Evolutionary conservation across 2,888 invertebrate genomes (phyloP).

Genomic region (Thymelicus lineola): DNA sequence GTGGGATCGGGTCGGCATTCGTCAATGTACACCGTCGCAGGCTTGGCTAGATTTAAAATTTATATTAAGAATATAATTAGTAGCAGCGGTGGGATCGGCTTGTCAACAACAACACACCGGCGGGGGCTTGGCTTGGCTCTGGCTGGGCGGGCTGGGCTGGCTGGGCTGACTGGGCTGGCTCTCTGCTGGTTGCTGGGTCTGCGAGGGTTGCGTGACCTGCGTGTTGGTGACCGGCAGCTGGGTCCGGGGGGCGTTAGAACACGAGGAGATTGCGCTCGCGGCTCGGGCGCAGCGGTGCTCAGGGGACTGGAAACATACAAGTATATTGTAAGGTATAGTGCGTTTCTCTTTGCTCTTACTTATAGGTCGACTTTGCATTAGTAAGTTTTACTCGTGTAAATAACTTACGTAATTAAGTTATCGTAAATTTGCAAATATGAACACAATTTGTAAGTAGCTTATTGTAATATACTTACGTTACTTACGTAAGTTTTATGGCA

Average conservation of each 20-base stretch:
- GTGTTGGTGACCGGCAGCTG: slow-evolving; percentile 55
- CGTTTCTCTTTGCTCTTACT: too few relatives aligned
- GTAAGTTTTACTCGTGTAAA: too few relatives aligned
- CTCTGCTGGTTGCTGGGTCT: slow-evolving; percentile 58
- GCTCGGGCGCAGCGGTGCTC: slow-evolving; percentile 65
- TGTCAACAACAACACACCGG: slow-evolving; percentile 2
- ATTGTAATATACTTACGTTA: too few relatives aligned
- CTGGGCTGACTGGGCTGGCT: slow-evolving; percentile 43
- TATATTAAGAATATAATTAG: slow-evolving; percentile 1
- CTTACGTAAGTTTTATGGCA: too few relatives aligned
- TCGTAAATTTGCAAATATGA: too few relatives aligned
- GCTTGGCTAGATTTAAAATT: background rate
- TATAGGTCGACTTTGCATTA: too few relatives aligned
- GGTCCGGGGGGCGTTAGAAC: slow-evolving; percentile 66
- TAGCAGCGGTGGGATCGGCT: slow-evolving; percentile 8
- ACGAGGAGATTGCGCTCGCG: slow-evolving; percentile 60
- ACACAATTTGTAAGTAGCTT: too few relatives aligned
- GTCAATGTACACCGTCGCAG: background rate
- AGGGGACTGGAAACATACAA: slow-evolving; percentile 60
- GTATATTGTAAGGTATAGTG: too few relatives aligned
- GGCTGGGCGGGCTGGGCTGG: slow-evolving; percentile 37
- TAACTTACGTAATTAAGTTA: too few relatives aligned
- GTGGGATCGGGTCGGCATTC: background rate
- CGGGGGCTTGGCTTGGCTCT: background rate
- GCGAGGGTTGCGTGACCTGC: slow-evolving; percentile 46